Evolutionary conservation across 2,888 invertebrate species (phyloP), one percentile per base, ranked within the genome.

Genomic region (Prosapia bicincta): DNA sequence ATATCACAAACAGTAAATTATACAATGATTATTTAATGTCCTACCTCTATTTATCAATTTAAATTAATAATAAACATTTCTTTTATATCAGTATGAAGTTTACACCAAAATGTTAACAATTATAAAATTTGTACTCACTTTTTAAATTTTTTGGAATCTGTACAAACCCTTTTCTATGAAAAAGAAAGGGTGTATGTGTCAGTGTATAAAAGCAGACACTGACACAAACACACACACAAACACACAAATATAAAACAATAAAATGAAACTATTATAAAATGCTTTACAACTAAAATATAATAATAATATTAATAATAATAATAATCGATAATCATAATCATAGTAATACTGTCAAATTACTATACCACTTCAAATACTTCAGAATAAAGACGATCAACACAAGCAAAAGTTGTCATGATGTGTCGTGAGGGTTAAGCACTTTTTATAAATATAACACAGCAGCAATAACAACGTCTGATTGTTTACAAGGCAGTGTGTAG

Each of bases 221-320:
- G n/a, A n/a, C n/a, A n/a, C n/a, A n/a, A n/a, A n/a, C n/a, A n/a
- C n/a, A n/a, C n/a, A n/a, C n/a, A n/a, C n/a, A n/a, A n/a, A n/a
- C n/a, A 20, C 20, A 54, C 54, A 54, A 54, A 54, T 54, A 54
- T 54, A 54, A 54, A 54, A 54, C 54, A 54, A 38, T 38, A 54
- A n/a, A 54, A 54, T 54, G 54, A 54, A n/a, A 54, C 54, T 54
- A 54, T 54, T 54, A 54, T 54, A 54, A 54, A 54, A 54, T 54
- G 54, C 38, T 54, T 54, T 54, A 54, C 20, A 54, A 54, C 54
- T 54, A 54, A 54, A 54, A 38, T 30, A 30, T 30, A 30, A 30
- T 30, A 30, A 7, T 30, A 30, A 30, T 30, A 30, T 30, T 7
- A 38, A 38, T 2, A n/a, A n/a, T 30, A 30, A 30, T 30, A 30